These are phyloP conservation scores for Acanthosepion pharaonis DNA, from an alignment of 2,888 invertebrate species.

Conservation along the genomic window DNA sequence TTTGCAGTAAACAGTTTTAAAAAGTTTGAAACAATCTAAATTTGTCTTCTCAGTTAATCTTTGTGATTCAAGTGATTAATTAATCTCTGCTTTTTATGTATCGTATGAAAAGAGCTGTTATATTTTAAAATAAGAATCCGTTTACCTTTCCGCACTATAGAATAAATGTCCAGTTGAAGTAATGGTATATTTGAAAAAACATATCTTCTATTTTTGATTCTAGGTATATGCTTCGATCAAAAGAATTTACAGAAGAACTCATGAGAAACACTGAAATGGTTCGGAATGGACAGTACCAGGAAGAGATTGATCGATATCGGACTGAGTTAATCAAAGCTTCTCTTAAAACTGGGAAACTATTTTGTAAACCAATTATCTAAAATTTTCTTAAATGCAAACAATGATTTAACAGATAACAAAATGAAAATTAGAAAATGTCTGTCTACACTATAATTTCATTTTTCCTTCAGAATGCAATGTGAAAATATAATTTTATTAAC, in stretches of 20 bases:
- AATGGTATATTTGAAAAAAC: neutral
- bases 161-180: neutral
- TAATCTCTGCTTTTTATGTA: no score
- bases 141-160: no score
- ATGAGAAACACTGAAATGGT: conserved; percentile 9
- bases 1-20: no score
- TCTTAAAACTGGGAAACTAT: neutral
- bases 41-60: no score
- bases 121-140: no score
- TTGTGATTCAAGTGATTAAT: no score
- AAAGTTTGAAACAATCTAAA: no score
- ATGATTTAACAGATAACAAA: neutral
- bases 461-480: no score
- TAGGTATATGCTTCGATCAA: neutral
- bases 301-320: neutral
- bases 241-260: neutral
- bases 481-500: no score
- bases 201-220: neutral
- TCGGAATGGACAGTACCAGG: neutral
- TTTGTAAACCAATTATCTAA: neutral
- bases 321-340: neutral
- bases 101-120: no score
- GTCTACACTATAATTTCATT: no score
- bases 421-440: neutral
- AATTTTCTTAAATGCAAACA: neutral